Conservation (phyloP, 2,888 invertebrate species). For the Carterocephalus palaemon region DNA sequence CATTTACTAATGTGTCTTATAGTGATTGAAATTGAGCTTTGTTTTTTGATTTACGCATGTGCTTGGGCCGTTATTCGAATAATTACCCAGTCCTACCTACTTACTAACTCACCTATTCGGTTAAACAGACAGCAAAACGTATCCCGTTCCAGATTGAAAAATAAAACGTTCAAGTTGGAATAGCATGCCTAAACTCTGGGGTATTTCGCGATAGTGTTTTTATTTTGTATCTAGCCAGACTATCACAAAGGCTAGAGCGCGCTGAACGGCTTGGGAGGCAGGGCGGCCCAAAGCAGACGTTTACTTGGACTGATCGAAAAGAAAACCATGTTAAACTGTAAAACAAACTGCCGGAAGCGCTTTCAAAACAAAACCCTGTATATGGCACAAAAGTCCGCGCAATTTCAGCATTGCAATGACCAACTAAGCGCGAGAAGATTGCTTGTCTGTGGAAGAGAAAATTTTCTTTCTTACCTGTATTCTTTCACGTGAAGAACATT, state of each 20-base stretch:
- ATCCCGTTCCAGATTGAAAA: conserved; percentile 13
- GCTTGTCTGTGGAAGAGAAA: conserved; percentile 10
- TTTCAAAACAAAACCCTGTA: conserved; percentile 43
- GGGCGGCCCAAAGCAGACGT: conserved; percentile 55
- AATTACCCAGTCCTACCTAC: too few species aligned
- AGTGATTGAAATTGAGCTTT: conserved; percentile 12
- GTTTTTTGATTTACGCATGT: neutral
- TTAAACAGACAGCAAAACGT: neutral
- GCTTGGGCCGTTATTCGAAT: too few species aligned
- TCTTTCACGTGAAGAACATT: conserved; percentile 1
- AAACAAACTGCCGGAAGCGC: conserved; percentile 61
- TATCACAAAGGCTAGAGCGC: conserved; percentile 45
- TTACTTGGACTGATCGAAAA: conserved; percentile 60
- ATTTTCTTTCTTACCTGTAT: neutral
- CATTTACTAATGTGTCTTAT: conserved; percentile 14
- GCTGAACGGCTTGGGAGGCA: conserved; percentile 41
- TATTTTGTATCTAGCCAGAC: conserved; percentile 30
- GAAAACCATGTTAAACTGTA: conserved; percentile 70
- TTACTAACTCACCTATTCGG: too few species aligned
- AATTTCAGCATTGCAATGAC: conserved; percentile 35
- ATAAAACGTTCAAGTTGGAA: conserved; percentile 15
- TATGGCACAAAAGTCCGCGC: conserved; percentile 26
- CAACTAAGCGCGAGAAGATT: conserved; percentile 32
- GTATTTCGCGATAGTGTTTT: conserved; percentile 23
- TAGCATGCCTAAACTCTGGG: conserved; percentile 16